Evolutionary conservation across 2,888 invertebrate species (phyloP), one percentile per base, ranked within the genome.

Genomic region (Eugnorisma glareosa): DNA sequence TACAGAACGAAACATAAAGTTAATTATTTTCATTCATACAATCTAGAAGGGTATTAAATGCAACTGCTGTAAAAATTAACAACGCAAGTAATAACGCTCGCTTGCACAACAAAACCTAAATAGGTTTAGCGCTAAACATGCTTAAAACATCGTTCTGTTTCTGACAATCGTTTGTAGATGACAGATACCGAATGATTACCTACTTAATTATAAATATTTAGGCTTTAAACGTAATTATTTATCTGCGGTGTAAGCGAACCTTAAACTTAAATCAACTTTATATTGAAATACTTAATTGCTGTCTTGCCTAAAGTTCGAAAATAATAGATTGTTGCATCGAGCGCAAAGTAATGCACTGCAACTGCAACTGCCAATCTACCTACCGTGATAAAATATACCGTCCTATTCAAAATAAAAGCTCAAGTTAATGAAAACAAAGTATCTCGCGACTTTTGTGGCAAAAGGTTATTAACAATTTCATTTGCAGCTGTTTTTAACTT

Each of bases 1-100:
- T 31, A 64, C 70, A 59, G 67, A 59, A 79, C 61, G 66, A 45
- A 8, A 24, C 48, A 63, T 66, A 79, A 82, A 72, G 11, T 82
- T 72, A 28, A 68, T 57, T 35, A 71, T 57, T 82, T 59, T 67
- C n/a, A 63, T 61, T 63, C 8, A 35, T 31, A 63, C 35, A 37
- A 67, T 70, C 24, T 45, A 13, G 59, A n/a, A n/a, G 28, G 35
- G 54, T 57, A 24, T 43, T 37, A 48, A 57, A 54, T 48, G 43
- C 69, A 70, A 68, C 45, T 43, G 31, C 35, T 54, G 69, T 67
- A 48, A 74, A 51, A 68, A 45, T 2, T 28, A 13, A 43, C 59
- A 67, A 28, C 40, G 5, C n/a, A n/a, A 31, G n/a, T 8, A 31
- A 63, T 59, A 28, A 59, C 31, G 18, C 59, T 31, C 31, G 21